phyloP scores from a whole-genome alignment of 1,140 invertebrate genomes.

The Melitaea cinxia region DNA sequence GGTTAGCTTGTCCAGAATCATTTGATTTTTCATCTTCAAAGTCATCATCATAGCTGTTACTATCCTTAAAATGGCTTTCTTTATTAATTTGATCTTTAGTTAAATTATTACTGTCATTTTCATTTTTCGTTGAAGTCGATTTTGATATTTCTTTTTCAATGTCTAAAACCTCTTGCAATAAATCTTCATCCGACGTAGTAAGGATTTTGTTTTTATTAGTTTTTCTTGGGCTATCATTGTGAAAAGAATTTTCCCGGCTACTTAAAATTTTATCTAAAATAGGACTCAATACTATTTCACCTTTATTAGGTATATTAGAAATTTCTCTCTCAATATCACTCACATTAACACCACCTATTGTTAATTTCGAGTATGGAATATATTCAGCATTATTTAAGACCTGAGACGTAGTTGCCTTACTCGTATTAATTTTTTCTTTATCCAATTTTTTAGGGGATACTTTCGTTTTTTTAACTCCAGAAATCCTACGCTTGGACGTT shows the following conservation, averaged over 20 bases:
- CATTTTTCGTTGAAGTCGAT: slow-evolving; percentile 48
- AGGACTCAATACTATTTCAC: slow-evolving; percentile 59
- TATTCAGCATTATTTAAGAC: slow-evolving; percentile 66
- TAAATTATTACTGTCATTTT: slow-evolving; percentile 31
- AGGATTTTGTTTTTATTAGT: slow-evolving; percentile 47
- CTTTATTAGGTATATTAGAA: slow-evolving; percentile 54
- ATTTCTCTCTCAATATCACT: slow-evolving; percentile 73
- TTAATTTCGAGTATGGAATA: slow-evolving; percentile 78
- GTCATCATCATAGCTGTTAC: slow-evolving; percentile 72
- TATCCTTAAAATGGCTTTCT: slow-evolving; percentile 27
- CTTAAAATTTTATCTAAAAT: slow-evolving; percentile 68
- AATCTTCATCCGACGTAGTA: slow-evolving; percentile 72
- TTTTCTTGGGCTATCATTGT: slow-evolving; percentile 48
- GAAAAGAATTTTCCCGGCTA: slow-evolving; percentile 61
- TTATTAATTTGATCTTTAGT: slow-evolving; percentile 24
- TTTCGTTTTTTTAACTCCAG: slow-evolving; percentile 37
- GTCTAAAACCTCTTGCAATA: slow-evolving; percentile 69
- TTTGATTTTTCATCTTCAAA: slow-evolving; percentile 74
- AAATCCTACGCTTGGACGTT: slow-evolving; percentile 38
- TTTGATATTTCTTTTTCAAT: slow-evolving; percentile 61
- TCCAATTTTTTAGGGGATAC: slow-evolving; percentile 11
- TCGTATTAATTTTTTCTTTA: slow-evolving; percentile 30
- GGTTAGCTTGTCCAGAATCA: slow-evolving; percentile 28
- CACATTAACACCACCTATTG: slow-evolving; percentile 69
- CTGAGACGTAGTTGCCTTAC: slow-evolving; percentile 30